Base-by-base conservation (phyloP, 2,113 vertebrate genomes). In the Chamaea fasciata region DNA sequence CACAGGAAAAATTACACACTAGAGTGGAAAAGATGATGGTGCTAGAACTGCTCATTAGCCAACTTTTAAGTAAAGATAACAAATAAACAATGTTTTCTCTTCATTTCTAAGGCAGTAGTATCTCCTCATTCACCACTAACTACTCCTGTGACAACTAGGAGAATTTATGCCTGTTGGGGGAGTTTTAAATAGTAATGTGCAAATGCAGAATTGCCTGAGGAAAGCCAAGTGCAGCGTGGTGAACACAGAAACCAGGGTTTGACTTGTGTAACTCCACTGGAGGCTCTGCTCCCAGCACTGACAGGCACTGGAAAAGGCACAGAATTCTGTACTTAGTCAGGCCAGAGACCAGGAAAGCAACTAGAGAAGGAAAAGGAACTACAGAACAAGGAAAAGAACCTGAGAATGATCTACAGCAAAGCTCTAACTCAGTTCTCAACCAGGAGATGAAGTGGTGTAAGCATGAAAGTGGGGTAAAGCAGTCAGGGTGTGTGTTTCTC, bases 51-150 rank as follows among this genome's bases (percentile, higher is more conserved):
- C 84, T 91, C 69, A 69, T 94, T 90, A 89, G 84, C 69, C 93
- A 91, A 94, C 59, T 89, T 94, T 90, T 82, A 95, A 94, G 82
- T 85, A 94, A 94, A 62, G 64, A 59, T 86, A 85, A 91, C 75
- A 93, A 92, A 86, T 75, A 92, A 92, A 69, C 52, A 82, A 83
- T 41, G 53, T 79, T 88, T 52, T 44, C 42, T 77, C 65, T 77
- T 83, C 27, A 50, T 68, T 70, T 82, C 69, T 59, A 52, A 79
- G 52, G 63, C 18, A 82, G 71, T 8, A 71, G 13, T 31, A 91
- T 31, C 64, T 68, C 76, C 55, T 93, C 52, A 86, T 92, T 83
- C 85, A 83, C 80, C 79, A 79, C 37, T 90, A 88, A 78, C 49
- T 52, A 89, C 24, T 84, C 63, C 77, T 82, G 37, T 88, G 62